Percentiles rank a stretch among this genome's conserved stretches.
Conservation (phyloP, 2,797 vertebrate species). For the Lepilemur ruficaudatus region DNA sequence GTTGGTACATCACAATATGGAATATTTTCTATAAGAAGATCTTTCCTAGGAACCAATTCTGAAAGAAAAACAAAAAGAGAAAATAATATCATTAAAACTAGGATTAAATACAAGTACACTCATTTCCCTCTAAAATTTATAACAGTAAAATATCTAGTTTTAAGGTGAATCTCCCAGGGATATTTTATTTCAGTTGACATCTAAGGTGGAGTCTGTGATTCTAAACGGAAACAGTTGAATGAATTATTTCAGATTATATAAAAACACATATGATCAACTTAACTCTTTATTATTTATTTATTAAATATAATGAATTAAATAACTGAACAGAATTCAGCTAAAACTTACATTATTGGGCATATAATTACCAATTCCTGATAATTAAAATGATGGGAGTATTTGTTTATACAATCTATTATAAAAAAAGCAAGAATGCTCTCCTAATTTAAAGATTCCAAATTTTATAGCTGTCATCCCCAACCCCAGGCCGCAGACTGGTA, state of each 20-base stretch:
- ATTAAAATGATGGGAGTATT: conserved; percentile 11
- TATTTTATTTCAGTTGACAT: conserved; percentile 43
- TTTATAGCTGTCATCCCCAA: not conserved
- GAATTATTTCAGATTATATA: conserved; percentile 34
- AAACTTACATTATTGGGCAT: not conserved
- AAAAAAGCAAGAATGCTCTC: conserved; percentile 8
- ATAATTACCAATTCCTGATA: not conserved
- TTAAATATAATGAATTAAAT: conserved; percentile 11
- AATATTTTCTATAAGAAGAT: conserved; percentile 81
- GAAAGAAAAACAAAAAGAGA: conserved; percentile 59
- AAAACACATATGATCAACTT: not conserved
- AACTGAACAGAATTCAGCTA: conserved; percentile 3
- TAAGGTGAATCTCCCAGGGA: conserved; percentile 22
- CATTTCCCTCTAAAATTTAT: not conserved
- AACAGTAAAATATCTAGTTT: not conserved
- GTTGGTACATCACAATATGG: conserved; percentile 79
- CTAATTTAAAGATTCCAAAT: conserved; percentile 27
- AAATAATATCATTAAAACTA: conserved; percentile 31
- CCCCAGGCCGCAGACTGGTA: no score
- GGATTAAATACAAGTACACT: not conserved
- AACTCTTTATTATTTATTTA: conserved; percentile 21
- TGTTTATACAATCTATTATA: not conserved
- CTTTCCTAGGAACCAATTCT: conserved; percentile 80
- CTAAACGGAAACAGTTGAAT: conserved; percentile 31
- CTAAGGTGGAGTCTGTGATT: not conserved